Percentiles rank a stretch among this genome's conserved stretches.
Conservation (phyloP, 2,113 vertebrate genomes). For the Phrynosoma blainvillii region DNA sequence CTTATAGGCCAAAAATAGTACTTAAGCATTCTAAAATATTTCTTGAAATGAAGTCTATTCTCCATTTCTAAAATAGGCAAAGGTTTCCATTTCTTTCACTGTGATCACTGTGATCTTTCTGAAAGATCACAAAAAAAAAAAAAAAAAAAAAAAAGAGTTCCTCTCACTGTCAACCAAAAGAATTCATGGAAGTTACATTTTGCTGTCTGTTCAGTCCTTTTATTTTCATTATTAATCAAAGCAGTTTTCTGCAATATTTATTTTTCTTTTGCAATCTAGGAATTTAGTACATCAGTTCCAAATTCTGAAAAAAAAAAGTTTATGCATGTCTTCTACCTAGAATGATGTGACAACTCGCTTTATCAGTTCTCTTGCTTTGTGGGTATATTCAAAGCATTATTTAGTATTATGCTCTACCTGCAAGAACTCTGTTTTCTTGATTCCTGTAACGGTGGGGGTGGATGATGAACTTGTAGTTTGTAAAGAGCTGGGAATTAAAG, state of each 20-base stretch:
- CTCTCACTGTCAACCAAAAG: neutral
- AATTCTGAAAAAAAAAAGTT: neutral
- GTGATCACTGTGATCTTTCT: neutral
- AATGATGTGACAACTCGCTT: neutral
- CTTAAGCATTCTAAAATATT: neutral
- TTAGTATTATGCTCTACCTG: neutral
- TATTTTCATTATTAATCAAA: neutral
- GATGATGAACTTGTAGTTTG: slow-evolving; percentile 19
- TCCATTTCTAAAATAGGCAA: neutral
- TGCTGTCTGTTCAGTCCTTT: neutral
- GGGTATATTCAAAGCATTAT: neutral
- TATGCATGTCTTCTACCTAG: neutral
- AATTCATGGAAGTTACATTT: neutral
- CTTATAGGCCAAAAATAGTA: neutral
- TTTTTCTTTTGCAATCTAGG: neutral
- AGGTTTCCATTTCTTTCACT: neutral
- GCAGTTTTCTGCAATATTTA: neutral
- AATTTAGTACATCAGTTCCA: neutral
- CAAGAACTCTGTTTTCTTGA: slow-evolving; percentile 20
- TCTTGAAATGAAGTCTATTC: neutral
- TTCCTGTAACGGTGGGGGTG: slow-evolving; percentile 6
- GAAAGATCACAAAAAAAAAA: neutral
- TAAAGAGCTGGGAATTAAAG: neutral
- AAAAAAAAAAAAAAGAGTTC: neutral
- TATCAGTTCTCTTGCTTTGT: neutral